These are phyloP conservation scores for Thryonomys swinderianus DNA, from an alignment of 2,113 vertebrate species.

Conservation along the genomic window DNA sequence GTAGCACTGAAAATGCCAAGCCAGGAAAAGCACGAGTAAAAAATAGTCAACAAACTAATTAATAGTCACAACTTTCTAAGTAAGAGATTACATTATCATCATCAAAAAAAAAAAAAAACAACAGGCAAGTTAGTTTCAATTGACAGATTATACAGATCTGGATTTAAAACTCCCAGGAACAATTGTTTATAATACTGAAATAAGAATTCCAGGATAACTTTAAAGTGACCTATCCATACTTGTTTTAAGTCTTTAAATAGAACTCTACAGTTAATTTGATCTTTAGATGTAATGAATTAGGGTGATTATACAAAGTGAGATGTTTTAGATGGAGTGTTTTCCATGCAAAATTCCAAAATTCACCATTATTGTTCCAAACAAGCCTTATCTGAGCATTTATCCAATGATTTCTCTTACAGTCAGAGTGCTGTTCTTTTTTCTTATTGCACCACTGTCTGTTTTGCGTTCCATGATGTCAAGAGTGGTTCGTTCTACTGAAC, in stretches of 20 bases:
- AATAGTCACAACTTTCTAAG: neutral
- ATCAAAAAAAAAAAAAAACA: too few species aligned
- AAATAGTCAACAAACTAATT: neutral
- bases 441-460: constrained; percentile 92
- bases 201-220: neutral
- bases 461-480: constrained; percentile 97
- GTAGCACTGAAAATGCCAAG: neutral
- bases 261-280: neutral
- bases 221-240: neutral
- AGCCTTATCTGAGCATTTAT: neutral
- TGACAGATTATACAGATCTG: neutral
- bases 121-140: neutral
- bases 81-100: neutral
- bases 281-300: neutral
- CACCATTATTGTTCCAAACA: neutral
- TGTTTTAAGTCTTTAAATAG: neutral
- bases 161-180: neutral
- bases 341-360: fast-evolving
- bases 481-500: constrained; percentile 91
- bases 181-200: neutral
- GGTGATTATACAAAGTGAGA: neutral
- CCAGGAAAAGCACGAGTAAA: neutral
- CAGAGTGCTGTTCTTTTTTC: constrained; percentile 90
- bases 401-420: constrained; percentile 84
- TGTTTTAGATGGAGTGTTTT: neutral